phyloP scores from a whole-genome alignment of 2,888 invertebrate species.

The Drosophila koepferae region DNA sequence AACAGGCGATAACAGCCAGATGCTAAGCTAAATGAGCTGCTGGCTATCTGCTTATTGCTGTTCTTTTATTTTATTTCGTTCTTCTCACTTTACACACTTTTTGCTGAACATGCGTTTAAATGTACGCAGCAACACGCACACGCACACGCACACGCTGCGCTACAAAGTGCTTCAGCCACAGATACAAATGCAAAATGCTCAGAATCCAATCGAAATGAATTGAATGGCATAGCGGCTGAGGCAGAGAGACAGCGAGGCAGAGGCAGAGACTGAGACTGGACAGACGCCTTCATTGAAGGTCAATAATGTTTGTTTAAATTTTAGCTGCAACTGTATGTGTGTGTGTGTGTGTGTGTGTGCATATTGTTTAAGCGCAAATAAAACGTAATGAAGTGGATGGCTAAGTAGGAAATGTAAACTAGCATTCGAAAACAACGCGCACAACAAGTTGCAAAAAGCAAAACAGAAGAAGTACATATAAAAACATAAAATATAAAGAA shows the following conservation, averaged over 20 bases:
- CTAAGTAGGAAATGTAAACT: slow-evolving; percentile 78
- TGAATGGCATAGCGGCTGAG: slow-evolving; percentile 10
- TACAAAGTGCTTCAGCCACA: slow-evolving; percentile 6
- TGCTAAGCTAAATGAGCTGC: slow-evolving; percentile 68
- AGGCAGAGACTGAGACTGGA: slow-evolving; percentile 18
- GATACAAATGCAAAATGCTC: slow-evolving; percentile 46
- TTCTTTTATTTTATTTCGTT: slow-evolving; percentile 18
- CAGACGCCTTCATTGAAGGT: slow-evolving; percentile 63
- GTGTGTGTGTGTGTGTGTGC: slow-evolving; percentile 15
- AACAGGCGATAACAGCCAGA: slow-evolving; percentile 58
- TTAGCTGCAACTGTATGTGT: slow-evolving; percentile 45
- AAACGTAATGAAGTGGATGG: slow-evolving; percentile 72
- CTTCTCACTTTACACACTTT: slow-evolving; percentile 22
- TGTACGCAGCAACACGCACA: slow-evolving; percentile 40
- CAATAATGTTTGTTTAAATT: slow-evolving; percentile 77
- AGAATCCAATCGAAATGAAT: slow-evolving; percentile 12
- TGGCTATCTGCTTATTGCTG: slow-evolving; percentile 29
- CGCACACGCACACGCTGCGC: slow-evolving; percentile 20
- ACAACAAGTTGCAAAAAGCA: slow-evolving; percentile 44
- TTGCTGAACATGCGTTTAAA: slow-evolving; percentile 61
- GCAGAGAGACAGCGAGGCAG: neutral
- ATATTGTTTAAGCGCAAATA: slow-evolving; percentile 66
- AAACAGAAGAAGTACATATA: slow-evolving; percentile 30
- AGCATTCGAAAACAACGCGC: slow-evolving; percentile 47
- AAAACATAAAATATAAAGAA: slow-evolving; percentile 19